Percentiles rank a stretch among this genome's conserved stretches.
These are phyloP conservation scores for Drosophila leonis DNA, from an alignment of 2,888 invertebrate genomes.

Conservation along the genomic window DNA sequence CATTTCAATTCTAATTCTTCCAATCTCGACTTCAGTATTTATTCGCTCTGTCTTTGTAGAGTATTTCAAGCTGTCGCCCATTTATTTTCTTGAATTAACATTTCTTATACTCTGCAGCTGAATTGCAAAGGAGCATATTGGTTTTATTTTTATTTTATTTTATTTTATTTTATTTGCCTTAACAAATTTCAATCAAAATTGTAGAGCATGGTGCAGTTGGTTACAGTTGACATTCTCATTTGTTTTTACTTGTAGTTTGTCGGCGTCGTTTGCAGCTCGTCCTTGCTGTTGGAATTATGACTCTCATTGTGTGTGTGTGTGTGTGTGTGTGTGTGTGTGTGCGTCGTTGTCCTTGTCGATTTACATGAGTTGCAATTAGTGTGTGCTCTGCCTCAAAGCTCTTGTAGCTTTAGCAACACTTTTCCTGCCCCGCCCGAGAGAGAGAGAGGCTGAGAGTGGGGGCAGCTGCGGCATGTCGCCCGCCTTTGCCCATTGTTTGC, in stretches of 20 bases:
- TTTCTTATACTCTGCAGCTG: background rate
- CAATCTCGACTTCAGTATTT: background rate
- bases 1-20: background rate
- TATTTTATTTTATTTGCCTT: no score
- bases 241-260: conserved; percentile 56
- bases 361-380: conserved; percentile 79
- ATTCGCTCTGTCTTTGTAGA: background rate
- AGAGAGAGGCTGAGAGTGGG: background rate
- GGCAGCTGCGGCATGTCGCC: conserved; percentile 17
- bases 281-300: conserved; percentile 67
- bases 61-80: background rate
- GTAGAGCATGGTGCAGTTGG: background rate
- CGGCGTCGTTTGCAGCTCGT: conserved; percentile 54
- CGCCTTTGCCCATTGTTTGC: conserved; percentile 65
- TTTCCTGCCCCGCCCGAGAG: background rate
- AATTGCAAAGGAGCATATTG: background rate
- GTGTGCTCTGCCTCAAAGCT: conserved; percentile 67
- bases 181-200: background rate
- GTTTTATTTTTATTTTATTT: no score
- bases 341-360: conserved; percentile 71
- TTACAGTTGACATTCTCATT: conserved; percentile 4
- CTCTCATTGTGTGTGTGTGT: conserved; percentile 30
- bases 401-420: conserved; percentile 67
- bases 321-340: conserved; percentile 24
- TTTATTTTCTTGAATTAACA: no score